Conservation (phyloP, 2,888 invertebrate species). For the Lottia gigantea region DNA sequence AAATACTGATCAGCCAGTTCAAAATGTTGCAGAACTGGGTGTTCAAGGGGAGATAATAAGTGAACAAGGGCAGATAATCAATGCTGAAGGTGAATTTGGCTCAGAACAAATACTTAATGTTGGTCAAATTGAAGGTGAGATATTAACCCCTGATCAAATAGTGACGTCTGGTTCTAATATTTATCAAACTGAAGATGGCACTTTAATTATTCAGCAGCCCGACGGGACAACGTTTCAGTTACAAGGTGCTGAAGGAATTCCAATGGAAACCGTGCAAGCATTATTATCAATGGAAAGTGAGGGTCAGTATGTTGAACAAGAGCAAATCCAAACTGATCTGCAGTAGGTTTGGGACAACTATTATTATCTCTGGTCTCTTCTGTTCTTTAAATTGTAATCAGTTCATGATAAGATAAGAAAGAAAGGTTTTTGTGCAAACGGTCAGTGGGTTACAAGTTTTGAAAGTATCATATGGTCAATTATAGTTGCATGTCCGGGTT, state of each 20-base stretch:
- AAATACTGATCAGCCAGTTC: too few relatives aligned
- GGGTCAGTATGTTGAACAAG: conserved; percentile 37
- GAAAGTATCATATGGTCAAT: too few relatives aligned
- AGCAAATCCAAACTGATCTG: conserved; percentile 30
- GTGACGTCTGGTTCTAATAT: conserved; percentile 40
- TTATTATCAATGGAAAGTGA: conserved; percentile 58
- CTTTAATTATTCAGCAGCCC: conserved; percentile 60
- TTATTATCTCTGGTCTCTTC: too few relatives aligned
- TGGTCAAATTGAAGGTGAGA: conserved; percentile 26
- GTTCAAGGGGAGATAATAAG: too few relatives aligned
- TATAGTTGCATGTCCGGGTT: too few relatives aligned
- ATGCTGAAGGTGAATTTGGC: not conserved
- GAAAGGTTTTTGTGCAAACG: too few relatives aligned
- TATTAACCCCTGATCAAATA: conserved; percentile 29
- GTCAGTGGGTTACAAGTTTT: too few relatives aligned
- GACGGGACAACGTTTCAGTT: conserved; percentile 64
- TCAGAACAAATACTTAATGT: conserved; percentile 19
- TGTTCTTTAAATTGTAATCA: too few relatives aligned
- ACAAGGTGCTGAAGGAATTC: conserved; percentile 58
- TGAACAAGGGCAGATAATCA: conserved; percentile 4
- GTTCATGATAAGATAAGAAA: too few relatives aligned
- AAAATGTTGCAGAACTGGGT: too few relatives aligned
- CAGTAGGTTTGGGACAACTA: conserved; percentile 17
- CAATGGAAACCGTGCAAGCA: conserved; percentile 67
- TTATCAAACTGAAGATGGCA: conserved; percentile 61